Percentiles rank a stretch among this genome's conserved stretches.
Conservation (phyloP, 2,888 invertebrate genomes). For the Galeopsomyia nigrocyanea region DNA sequence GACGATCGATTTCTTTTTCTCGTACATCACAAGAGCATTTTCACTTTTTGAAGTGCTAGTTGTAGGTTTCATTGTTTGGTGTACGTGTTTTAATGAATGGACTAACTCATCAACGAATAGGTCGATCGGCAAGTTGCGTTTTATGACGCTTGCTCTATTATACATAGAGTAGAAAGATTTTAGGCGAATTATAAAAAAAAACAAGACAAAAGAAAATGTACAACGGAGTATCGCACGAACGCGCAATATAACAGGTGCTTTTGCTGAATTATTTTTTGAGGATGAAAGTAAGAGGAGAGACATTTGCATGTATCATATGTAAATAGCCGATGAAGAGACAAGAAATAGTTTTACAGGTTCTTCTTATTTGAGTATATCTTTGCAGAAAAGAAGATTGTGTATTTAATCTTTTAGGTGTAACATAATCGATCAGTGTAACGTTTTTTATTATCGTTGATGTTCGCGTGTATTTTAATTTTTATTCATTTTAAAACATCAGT, state of each 20-base stretch:
- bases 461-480: neutral
- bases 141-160: constrained; percentile 16
- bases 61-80: no score
- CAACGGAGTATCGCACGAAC: constrained; percentile 7
- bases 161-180: no score
- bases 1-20: no score
- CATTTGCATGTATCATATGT: constrained; percentile 36
- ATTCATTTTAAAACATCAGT: no score
- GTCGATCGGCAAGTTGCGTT: no score
- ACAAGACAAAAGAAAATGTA: constrained; percentile 1
- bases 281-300: constrained; percentile 27
- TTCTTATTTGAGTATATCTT: neutral
- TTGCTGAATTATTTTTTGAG: constrained; percentile 38
- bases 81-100: no score
- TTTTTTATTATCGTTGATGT: neutral
- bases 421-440: neutral
- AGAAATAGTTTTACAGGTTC: constrained; percentile 14
- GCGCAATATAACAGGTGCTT: constrained; percentile 39
- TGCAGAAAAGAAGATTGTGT: neutral
- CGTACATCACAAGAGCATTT: no score
- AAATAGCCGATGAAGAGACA: constrained; percentile 31
- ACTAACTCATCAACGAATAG: no score
- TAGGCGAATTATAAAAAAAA: neutral
- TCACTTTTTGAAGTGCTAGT: no score
- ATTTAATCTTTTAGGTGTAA: neutral